Conservation (phyloP, 2,113 vertebrate species). For the Struthidea cinerea region DNA sequence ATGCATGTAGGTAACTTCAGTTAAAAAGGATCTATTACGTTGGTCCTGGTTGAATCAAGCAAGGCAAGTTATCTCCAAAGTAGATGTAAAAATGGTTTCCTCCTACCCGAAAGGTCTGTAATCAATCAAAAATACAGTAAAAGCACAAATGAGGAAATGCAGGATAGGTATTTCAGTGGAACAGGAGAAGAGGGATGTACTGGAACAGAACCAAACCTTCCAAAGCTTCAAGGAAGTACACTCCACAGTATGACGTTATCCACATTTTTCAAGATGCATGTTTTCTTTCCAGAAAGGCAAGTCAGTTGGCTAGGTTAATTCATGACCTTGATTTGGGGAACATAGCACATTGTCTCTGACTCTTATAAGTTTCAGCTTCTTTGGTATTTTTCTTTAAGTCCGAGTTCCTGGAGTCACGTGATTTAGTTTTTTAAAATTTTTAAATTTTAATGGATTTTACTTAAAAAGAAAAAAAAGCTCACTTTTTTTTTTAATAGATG, state of each 20-base stretch:
- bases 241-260: rapidly evolving
- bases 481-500: background rate
- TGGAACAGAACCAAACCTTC: background rate
- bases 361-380: background rate
- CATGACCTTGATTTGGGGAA: background rate
- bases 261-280: background rate
- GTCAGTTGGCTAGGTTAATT: background rate
- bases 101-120: background rate
- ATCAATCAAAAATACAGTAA: background rate
- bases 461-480: background rate
- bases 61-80: background rate
- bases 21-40: background rate
- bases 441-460: background rate
- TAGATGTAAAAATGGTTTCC: background rate
- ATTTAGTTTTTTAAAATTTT: no score
- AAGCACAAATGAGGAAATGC: background rate
- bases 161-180: background rate
- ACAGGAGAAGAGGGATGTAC: background rate
- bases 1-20: background rate
- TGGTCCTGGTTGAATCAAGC: background rate
- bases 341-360: background rate
- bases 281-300: background rate
- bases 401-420: background rate
- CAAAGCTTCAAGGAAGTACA: background rate
- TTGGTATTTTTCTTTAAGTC: background rate